These are phyloP conservation scores for Philhelius pedissequus DNA, from an alignment of 2,888 invertebrate genomes.

Conservation along the genomic window DNA sequence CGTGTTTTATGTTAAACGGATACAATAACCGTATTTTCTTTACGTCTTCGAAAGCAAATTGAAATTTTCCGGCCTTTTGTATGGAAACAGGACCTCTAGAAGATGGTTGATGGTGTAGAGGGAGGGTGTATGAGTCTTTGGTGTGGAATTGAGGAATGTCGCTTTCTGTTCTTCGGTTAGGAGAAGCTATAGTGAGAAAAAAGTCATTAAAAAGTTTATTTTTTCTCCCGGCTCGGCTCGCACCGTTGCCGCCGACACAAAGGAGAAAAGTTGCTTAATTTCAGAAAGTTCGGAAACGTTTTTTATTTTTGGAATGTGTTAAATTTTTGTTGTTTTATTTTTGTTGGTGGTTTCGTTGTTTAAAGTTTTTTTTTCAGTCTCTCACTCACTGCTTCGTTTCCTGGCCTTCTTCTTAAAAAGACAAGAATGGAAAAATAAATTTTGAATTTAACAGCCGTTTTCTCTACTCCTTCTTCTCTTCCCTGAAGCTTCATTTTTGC, in stretches of 20 bases:
- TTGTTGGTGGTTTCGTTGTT: slow-evolving; percentile 15
- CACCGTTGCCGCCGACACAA: slow-evolving; percentile 17
- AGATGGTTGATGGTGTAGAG: not conserved
- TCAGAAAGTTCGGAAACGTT: slow-evolving; percentile 10
- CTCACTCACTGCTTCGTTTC: not conserved
- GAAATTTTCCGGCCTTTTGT: slow-evolving; percentile 61
- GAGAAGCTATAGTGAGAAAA: slow-evolving; percentile 44
- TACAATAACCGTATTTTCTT: slow-evolving; percentile 25
- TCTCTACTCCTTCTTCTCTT: not conserved
- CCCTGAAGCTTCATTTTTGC: not conserved
- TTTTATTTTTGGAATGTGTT: not conserved
- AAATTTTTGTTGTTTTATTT: slow-evolving; percentile 4
- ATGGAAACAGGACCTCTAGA: not conserved
- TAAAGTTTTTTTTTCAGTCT: not conserved
- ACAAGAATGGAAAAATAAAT: slow-evolving; percentile 19
- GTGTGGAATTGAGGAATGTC: not conserved
- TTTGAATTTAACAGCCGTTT: slow-evolving; percentile 43
- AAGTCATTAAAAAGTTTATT: slow-evolving; percentile 67
- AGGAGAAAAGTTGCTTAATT: slow-evolving; percentile 47
- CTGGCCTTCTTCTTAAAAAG: not conserved
- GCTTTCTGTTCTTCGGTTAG: not conserved
- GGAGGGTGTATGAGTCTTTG: not conserved
- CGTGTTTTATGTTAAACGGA: slow-evolving; percentile 50
- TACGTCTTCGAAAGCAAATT: slow-evolving; percentile 41
- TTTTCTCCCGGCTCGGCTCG: slow-evolving; percentile 1